Conservation (phyloP, 2,113 vertebrate species). For the Gymnobelideus leadbeateri region DNA sequence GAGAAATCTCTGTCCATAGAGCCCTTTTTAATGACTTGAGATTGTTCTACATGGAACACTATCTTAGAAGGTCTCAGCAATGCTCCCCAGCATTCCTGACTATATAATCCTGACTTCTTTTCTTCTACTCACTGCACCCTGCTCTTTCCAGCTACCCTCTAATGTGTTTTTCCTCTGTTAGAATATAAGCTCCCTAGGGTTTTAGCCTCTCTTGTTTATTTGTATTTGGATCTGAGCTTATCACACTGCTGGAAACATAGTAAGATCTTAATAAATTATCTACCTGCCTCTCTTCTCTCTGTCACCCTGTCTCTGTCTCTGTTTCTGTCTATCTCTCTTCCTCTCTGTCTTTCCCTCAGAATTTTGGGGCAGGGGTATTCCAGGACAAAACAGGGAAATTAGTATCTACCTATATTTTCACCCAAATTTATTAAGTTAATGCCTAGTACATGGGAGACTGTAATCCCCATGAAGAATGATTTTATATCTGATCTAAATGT, state of each 20-base stretch:
- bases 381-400: not conserved
- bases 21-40: not conserved
- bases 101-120: not conserved
- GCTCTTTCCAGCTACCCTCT: not conserved
- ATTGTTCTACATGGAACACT: not conserved
- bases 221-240: not conserved
- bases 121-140: not conserved
- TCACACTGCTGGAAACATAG: not conserved
- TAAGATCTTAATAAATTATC: not conserved
- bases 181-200: not conserved
- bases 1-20: not conserved
- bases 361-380: not conserved
- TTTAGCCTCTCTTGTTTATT: not conserved
- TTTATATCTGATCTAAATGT: not conserved
- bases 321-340: not conserved
- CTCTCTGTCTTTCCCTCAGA: not conserved
- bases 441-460: not conserved
- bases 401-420: not conserved
- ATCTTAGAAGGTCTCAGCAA: not conserved
- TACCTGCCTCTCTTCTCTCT: not conserved
- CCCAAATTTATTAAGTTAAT: not conserved
- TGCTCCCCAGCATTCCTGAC: not conserved
- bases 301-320: not conserved
- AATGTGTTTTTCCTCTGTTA: not conserved
- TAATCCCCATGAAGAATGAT: not conserved